These are phyloP conservation scores for Choristoneura rosaceana DNA, from an alignment of 2,888 invertebrate genomes.

Conservation along the genomic window DNA sequence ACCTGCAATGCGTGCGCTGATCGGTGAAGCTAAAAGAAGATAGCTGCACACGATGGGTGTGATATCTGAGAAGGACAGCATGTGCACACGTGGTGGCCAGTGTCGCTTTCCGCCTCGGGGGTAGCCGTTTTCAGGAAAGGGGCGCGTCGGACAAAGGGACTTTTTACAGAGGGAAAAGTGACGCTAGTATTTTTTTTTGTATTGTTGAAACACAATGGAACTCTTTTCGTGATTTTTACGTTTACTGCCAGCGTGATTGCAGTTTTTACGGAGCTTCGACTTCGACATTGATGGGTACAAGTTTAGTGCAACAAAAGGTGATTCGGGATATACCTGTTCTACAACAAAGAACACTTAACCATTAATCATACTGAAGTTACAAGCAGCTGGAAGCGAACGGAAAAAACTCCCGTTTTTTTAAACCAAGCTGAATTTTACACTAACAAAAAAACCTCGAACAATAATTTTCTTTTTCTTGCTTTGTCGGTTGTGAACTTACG, in stretches of 20 bases:
- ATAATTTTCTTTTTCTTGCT: background rate
- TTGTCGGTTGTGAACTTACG: background rate
- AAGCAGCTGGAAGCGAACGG: background rate
- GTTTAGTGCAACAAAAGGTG: slow-evolving; percentile 33
- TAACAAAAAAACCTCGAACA: background rate
- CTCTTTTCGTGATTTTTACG: slow-evolving; percentile 41
- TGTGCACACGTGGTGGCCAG: slow-evolving; percentile 73
- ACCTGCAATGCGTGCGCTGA: slow-evolving; percentile 85
- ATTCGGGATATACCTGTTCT: slow-evolving; percentile 17
- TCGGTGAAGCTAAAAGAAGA: slow-evolving; percentile 65
- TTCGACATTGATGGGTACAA: slow-evolving; percentile 19
- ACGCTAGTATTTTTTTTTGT: slow-evolving; percentile 60
- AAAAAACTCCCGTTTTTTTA: background rate
- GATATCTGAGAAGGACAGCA: slow-evolving; percentile 57
- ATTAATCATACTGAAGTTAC: background rate
- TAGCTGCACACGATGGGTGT: slow-evolving; percentile 43
- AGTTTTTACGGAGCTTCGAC: slow-evolving; percentile 32
- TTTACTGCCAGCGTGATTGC: slow-evolving; percentile 33
- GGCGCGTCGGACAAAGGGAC: slow-evolving; percentile 63
- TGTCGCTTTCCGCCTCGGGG: slow-evolving; percentile 59
- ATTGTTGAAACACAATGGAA: slow-evolving; percentile 51
- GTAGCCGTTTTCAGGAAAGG: slow-evolving; percentile 75
- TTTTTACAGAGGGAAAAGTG: slow-evolving; percentile 58
- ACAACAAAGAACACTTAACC: slow-evolving; percentile 8
- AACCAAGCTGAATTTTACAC: background rate